phyloP scores from a whole-genome alignment of 37 sponge, comb jelly and placozoan species.

The Cladorhizidae sp. region DNA sequence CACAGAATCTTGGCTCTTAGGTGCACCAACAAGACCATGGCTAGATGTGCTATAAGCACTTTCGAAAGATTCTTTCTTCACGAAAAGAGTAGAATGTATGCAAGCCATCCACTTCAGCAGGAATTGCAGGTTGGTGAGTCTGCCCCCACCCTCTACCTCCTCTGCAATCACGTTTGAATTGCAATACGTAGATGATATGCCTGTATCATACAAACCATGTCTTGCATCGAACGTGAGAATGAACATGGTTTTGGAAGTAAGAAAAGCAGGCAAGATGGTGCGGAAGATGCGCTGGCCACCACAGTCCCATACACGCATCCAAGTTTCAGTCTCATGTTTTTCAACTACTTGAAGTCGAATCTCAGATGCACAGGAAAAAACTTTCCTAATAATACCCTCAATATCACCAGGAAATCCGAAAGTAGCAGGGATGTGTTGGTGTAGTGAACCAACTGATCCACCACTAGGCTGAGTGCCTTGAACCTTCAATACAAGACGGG shows the following conservation, averaged over 20 bases:
- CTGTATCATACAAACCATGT: constrained; percentile 6
- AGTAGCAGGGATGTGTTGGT: too few relatives aligned
- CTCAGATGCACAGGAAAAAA: too few relatives aligned
- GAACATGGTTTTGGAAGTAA: constrained; percentile 42
- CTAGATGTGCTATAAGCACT: too few relatives aligned
- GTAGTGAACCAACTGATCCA: too few relatives aligned
- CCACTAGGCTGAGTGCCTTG: neutral
- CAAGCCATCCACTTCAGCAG: constrained; percentile 44
- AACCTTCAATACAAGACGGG: neutral
- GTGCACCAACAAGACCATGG: neutral
- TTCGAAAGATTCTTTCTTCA: neutral
- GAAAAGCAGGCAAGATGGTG: constrained; percentile 52
- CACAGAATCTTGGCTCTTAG: too few relatives aligned
- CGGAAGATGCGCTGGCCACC: constrained; percentile 64
- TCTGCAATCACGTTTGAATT: neutral
- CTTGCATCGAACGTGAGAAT: constrained; percentile 58
- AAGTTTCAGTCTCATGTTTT: neutral
- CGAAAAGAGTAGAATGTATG: constrained; percentile 26
- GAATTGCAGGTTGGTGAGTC: constrained; percentile 16
- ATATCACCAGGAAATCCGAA: too few relatives aligned
- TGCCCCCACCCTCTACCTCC: neutral
- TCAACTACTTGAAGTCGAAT: too few relatives aligned
- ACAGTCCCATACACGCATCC: constrained; percentile 65
- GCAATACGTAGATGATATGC: neutral
- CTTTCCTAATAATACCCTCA: too few relatives aligned